Base-by-base conservation (phyloP, 2,113 vertebrate species). In the Heteronetta atricapilla region DNA sequence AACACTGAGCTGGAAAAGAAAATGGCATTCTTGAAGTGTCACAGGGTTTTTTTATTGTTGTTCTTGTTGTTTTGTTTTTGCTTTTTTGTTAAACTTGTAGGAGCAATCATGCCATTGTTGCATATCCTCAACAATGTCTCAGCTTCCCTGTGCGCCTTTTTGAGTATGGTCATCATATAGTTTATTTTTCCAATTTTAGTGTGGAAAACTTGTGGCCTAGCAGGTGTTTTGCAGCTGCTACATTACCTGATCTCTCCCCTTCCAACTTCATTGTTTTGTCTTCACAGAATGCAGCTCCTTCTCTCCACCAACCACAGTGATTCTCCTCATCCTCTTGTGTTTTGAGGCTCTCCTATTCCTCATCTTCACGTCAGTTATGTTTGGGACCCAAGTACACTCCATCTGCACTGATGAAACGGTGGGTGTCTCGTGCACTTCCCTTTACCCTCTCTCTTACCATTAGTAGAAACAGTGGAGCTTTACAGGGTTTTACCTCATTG, bases 391-490 rank as follows among this genome's bases (percentile, higher is more conserved):
- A 97, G 98, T 99, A 92, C 99, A 99, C 98, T 99, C 99, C 89
- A 99, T 99, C 98, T 99, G 99, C 94, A 98, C 98, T 5, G 99
- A 99, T 20, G 99, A 99, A 98, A 99, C 99, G 97, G 99, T 99
- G 95, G 98, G 99, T 98, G 68, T 21, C 38, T 72, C 55, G 11
- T 42, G 3, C 14, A 1, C 67, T 68, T 50, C 48, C 53, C 66
- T 31, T 17, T 28, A n/a, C 31, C 44, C n/a, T 34, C 4, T 50
- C 13, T 48, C 44, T 64, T 66, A 34, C 64, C 2, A 1, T 34
- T 60, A 29, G 13, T 17, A 64, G 23, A 17, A 84, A 11, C 40
- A 74, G 26, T 9, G 52, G 44, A 42, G 53, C 9, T 75, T 63
- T n/a, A 0, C 31, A 25, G 34, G 36, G 17, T 42, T 86, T 90